phyloP scores from a whole-genome alignment of 1,140 invertebrate genomes.

The Drosophila repleta region DNA sequence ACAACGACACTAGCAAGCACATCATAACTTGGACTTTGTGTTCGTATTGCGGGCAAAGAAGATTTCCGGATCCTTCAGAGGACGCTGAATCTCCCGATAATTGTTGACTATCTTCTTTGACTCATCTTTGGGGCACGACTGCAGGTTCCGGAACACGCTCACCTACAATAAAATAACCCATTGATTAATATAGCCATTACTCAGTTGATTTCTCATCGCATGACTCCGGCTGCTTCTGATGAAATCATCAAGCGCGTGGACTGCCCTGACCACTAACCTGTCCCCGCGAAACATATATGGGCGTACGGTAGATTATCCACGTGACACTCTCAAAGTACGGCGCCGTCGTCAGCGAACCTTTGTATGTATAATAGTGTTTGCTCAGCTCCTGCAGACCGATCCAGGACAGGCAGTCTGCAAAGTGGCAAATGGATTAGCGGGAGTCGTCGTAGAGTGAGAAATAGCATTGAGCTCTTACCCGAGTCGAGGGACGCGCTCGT shows the following conservation, averaged over 20 bases:
- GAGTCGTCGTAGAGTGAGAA: no score
- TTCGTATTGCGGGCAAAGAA: conserved; percentile 82
- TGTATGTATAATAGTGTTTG: conserved; percentile 84
- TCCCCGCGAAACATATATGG: conserved; percentile 88
- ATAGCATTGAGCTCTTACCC: conserved; percentile 48
- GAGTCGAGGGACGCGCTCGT: conserved; percentile 81
- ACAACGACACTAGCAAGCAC: conserved; percentile 32
- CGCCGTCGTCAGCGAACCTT: conserved; percentile 90
- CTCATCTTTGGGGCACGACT: conserved; percentile 83
- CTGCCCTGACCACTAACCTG: conserved; percentile 85
- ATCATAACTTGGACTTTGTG: conserved; percentile 83
- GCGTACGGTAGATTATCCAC: conserved; percentile 90
- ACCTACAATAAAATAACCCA: conserved; percentile 50
- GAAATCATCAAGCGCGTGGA: no score
- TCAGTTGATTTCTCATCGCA: no score
- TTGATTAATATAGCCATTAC: no score
- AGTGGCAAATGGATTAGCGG: no score
- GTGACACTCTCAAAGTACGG: conserved; percentile 89
- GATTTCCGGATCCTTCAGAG: conserved; percentile 79
- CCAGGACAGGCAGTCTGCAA: conserved; percentile 80
- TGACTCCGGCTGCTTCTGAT: no score
- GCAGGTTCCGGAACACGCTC: conserved; percentile 80
- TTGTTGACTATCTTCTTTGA: conserved; percentile 83
- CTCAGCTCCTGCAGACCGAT: conserved; percentile 82
- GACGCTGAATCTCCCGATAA: conserved; percentile 81